Evolutionary conservation across 2,888 invertebrate species (phyloP).

Genomic region (Sclerodermus sp.): DNA sequence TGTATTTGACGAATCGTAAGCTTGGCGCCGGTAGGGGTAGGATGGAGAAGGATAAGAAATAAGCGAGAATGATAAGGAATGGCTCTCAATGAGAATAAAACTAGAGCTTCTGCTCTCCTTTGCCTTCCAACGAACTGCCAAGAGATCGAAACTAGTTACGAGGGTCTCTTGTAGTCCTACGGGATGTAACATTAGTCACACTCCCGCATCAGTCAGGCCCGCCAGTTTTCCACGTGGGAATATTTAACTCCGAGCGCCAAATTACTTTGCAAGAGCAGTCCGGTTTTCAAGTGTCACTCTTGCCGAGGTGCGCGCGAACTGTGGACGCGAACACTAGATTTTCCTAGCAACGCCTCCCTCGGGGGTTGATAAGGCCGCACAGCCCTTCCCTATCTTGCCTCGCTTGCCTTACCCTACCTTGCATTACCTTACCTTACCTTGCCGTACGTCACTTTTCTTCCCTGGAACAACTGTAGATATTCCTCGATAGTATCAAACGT

Average conservation of each 20-base stretch:
- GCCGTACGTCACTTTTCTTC: too few species aligned
- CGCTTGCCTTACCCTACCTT: too few species aligned
- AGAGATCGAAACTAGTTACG: too few species aligned
- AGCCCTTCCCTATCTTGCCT: too few species aligned
- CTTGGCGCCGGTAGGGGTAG: not conserved
- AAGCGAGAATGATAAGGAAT: not conserved
- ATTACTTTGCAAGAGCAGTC: constrained; percentile 25
- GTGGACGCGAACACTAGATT: constrained; percentile 22
- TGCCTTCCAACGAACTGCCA: too few species aligned
- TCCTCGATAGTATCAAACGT: too few species aligned
- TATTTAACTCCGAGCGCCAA: constrained; percentile 42
- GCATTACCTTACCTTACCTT: too few species aligned
- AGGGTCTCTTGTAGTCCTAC: constrained; percentile 17
- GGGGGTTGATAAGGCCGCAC: constrained; percentile 30
- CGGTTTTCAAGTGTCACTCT: not conserved
- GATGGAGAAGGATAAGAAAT: not conserved
- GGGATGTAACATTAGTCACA: constrained; percentile 47
- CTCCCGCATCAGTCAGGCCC: constrained; percentile 41
- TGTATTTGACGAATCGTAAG: constrained; percentile 31
- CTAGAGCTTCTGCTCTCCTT: too few species aligned
- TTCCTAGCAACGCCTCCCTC: constrained; percentile 31
- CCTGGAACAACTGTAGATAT: too few species aligned
- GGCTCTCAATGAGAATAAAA: too few species aligned
- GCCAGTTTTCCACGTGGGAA: constrained; percentile 45
- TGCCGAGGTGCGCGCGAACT: constrained; percentile 8